Evolutionary conservation across 23 tunicate genomes (phyloP).

Genomic region (Ascidia mentula): DNA sequence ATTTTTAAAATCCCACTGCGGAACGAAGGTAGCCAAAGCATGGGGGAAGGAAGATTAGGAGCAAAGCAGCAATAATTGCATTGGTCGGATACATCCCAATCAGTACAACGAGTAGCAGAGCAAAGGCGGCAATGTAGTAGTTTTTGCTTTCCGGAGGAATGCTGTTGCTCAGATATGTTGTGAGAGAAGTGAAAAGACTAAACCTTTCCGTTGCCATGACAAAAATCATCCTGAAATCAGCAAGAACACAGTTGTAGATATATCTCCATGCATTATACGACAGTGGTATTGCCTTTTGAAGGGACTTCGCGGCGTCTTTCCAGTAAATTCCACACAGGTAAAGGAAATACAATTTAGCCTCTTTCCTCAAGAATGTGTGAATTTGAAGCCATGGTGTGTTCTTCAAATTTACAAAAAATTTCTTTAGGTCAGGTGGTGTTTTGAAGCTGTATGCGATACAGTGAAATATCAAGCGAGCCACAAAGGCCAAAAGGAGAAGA

Average conservation of each 20-base stretch:
- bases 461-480: constrained; percentile 14
- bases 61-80: not conserved
- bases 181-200: not conserved
- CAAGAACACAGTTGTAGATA: not conserved
- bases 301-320: constrained; percentile 17
- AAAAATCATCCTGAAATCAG: not conserved
- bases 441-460: constrained; percentile 10
- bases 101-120: not conserved
- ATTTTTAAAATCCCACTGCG: not conserved
- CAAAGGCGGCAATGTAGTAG: not conserved
- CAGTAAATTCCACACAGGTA: constrained; percentile 25
- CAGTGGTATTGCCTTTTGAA: not conserved
- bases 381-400: not conserved
- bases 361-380: not conserved
- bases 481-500: not conserved
- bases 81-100: not conserved
- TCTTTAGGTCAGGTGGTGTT: not conserved
- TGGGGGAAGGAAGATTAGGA: not conserved
- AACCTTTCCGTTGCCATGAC: not conserved
- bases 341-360: not conserved
- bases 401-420: not conserved
- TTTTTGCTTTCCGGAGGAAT: not conserved
- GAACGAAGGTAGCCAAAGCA: not conserved
- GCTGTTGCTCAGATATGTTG: not conserved
- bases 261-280: not conserved